Conservation (phyloP, 1,140 invertebrate species). For the Heterodera carotae region DNA sequence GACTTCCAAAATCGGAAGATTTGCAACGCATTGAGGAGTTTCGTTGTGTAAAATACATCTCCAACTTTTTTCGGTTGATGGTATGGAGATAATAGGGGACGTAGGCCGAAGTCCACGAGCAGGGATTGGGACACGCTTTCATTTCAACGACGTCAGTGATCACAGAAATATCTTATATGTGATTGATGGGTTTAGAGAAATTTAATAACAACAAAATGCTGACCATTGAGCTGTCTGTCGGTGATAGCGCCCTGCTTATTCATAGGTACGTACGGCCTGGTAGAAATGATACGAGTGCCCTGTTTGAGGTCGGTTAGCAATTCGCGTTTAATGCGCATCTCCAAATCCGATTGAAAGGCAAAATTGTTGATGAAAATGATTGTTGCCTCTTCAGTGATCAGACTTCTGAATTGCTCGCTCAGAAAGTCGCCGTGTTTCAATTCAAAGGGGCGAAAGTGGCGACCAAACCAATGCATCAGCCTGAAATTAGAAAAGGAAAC, state of each 20-base stretch:
- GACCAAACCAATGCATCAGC: constrained; percentile 61
- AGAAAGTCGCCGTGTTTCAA: constrained; percentile 60
- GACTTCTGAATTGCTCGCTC: constrained; percentile 53
- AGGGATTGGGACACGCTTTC: constrained; percentile 51
- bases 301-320: constrained; percentile 56
- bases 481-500: constrained; percentile 30
- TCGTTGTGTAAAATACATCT: constrained; percentile 44
- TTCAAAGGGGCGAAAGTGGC: constrained; percentile 49
- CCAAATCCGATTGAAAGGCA: constrained; percentile 59
- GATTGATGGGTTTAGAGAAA: no score
- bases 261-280: constrained; percentile 56
- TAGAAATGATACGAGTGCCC: constrained; percentile 55
- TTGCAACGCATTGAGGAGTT: constrained; percentile 27
- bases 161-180: constrained; percentile 57
- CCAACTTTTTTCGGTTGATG: constrained; percentile 56
- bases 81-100: constrained; percentile 62
- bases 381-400: constrained; percentile 62
- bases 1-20: constrained; percentile 23
- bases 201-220: neutral
- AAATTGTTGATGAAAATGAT: constrained; percentile 65
- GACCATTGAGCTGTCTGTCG: constrained; percentile 57
- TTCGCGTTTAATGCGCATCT: constrained; percentile 57
- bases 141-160: constrained; percentile 60
- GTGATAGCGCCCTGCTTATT: constrained; percentile 44
- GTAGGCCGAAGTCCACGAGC: constrained; percentile 59